Evolutionary conservation across 2,797 vertebrate genomes (phyloP).

Genomic region (Danio kyathit): DNA sequence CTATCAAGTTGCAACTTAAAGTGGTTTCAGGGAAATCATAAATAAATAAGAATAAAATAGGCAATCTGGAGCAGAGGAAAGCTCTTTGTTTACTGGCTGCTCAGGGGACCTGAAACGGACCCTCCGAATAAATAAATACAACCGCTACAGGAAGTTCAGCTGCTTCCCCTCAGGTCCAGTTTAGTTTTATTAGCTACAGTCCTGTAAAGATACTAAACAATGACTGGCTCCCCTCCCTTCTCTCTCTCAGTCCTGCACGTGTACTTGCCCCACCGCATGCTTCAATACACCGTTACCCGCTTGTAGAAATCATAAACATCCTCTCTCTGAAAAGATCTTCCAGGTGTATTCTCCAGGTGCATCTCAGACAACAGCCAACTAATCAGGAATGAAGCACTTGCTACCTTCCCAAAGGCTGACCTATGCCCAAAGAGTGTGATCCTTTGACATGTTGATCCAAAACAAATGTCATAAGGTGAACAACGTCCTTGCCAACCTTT

Average conservation of each 20-base stretch:
- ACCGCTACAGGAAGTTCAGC: constrained; percentile 82
- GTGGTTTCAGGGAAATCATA: constrained; percentile 78
- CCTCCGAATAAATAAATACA: constrained; percentile 82
- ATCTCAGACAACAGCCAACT: constrained; percentile 25
- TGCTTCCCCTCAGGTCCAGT: constrained; percentile 76
- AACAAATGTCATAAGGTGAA: neutral
- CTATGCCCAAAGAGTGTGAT: neutral
- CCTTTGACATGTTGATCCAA: constrained; percentile 4
- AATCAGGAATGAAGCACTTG: constrained; percentile 16
- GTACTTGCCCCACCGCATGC: constrained; percentile 30
- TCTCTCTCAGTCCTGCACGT: constrained; percentile 49
- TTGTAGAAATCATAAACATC: constrained; percentile 49
- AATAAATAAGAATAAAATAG: constrained; percentile 78
- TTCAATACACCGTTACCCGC: constrained; percentile 17
- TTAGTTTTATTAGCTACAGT: constrained; percentile 83
- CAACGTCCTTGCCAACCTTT: neutral
- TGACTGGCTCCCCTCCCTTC: constrained; percentile 57
- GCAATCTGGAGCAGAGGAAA: constrained; percentile 69
- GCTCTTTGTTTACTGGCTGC: constrained; percentile 79
- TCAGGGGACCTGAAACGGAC: constrained; percentile 79
- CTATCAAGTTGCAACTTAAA: constrained; percentile 78
- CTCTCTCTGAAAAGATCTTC: constrained; percentile 19
- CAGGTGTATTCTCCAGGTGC: constrained; percentile 21
- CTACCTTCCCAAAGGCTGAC: neutral
- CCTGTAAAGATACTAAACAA: constrained; percentile 79